Conservation (phyloP, 2,113 vertebrate species). For the Drymodes brunneopygia region DNA sequence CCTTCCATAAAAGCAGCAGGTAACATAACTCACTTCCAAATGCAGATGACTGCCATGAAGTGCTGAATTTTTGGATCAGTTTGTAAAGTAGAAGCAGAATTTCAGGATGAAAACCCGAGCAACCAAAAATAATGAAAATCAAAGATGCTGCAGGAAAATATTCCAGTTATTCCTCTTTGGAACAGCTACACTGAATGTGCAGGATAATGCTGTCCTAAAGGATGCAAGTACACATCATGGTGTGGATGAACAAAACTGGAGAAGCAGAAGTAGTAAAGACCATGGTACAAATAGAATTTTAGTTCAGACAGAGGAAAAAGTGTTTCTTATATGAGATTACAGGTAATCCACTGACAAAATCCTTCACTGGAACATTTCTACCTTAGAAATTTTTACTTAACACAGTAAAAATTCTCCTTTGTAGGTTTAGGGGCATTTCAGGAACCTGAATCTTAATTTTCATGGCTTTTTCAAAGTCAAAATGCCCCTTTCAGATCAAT, state of each 20-base stretch:
- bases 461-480: neutral
- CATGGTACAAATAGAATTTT: neutral
- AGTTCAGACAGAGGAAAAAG: neutral
- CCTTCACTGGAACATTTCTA: neutral
- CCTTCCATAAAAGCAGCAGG: neutral
- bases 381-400: neutral
- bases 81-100: neutral
- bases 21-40: neutral
- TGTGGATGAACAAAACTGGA: neutral
- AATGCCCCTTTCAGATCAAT: neutral
- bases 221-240: neutral
- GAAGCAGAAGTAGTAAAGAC: neutral
- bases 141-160: neutral
- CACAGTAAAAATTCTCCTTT: neutral
- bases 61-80: neutral
- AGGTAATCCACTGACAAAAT: neutral
- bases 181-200: neutral
- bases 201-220: neutral
- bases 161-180: neutral
- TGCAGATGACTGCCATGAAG: neutral
- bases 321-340: neutral
- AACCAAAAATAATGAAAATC: fast-evolving
- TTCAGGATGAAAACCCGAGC: neutral
- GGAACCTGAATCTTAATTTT: neutral
- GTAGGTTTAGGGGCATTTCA: neutral